Conservation (phyloP, 2,888 invertebrate genomes). For the Chalcis sispes region DNA sequence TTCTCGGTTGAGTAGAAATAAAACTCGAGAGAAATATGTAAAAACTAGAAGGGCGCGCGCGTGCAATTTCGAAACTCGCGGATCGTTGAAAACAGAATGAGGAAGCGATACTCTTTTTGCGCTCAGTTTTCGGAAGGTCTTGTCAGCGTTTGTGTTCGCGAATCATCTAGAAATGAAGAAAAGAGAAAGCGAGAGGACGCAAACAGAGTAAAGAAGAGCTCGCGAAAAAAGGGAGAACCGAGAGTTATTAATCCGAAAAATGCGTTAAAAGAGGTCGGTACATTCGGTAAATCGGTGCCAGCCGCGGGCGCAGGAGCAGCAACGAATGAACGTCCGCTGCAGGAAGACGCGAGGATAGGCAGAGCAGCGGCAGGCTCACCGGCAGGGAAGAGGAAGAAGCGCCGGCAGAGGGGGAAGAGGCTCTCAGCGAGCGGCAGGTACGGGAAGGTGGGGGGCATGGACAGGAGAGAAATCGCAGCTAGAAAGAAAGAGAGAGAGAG, state of each 20-base stretch:
- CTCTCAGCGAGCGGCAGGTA: constrained; percentile 48
- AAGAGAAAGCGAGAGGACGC: neutral
- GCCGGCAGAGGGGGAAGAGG: constrained; percentile 56
- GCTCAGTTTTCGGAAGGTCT: neutral
- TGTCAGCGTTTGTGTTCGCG: neutral
- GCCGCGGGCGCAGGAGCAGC: constrained; percentile 19
- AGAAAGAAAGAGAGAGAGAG: constrained; percentile 56
- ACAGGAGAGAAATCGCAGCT: constrained; percentile 38
- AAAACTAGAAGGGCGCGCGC: no score
- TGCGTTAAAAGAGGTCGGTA: constrained; percentile 58
- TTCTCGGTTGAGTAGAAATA: no score
- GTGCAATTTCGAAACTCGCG: no score
- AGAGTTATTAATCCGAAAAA: constrained; percentile 54
- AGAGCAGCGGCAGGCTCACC: constrained; percentile 10
- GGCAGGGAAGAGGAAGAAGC: constrained; percentile 40
- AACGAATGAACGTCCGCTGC: constrained; percentile 50
- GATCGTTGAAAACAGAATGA: neutral
- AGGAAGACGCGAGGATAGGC: constrained; percentile 33
- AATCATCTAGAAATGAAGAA: constrained; percentile 27
- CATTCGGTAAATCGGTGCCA: constrained; percentile 38
- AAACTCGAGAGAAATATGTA: no score
- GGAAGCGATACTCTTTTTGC: constrained; percentile 12
- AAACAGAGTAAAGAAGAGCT: constrained; percentile 23
- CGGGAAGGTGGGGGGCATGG: constrained; percentile 45
- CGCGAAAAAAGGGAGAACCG: constrained; percentile 18